Evolutionary conservation across 2,888 invertebrate genomes (phyloP).

Genomic region (Carabus problematicus): DNA sequence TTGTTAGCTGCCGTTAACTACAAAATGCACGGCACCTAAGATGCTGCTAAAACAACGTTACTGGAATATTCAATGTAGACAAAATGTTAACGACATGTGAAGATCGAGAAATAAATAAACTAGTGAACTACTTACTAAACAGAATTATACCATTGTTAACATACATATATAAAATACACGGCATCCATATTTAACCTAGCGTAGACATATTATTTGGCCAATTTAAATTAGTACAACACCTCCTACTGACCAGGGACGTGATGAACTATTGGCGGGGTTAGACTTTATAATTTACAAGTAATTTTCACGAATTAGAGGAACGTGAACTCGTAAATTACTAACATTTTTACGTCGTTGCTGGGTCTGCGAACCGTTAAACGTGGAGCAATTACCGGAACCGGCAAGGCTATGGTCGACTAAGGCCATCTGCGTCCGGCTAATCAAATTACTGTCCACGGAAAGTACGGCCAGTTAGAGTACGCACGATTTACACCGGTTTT

Average conservation of each 20-base stretch:
- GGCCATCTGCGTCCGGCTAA: constrained; percentile 41
- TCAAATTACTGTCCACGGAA: constrained; percentile 40
- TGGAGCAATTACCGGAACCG: constrained; percentile 37
- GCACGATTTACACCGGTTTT: constrained; percentile 34
- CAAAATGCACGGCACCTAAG: constrained; percentile 10
- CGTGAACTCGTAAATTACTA: constrained; percentile 32
- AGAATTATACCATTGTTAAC: too few relatives aligned
- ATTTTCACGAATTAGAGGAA: constrained; percentile 33
- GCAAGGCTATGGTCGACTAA: constrained; percentile 19
- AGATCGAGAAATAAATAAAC: too few relatives aligned
- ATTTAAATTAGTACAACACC: too few relatives aligned
- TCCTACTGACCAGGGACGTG: too few relatives aligned
- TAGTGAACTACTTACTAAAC: too few relatives aligned
- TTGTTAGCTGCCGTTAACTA: constrained; percentile 30
- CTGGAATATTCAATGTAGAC: too few relatives aligned
- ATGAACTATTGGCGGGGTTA: constrained; percentile 7
- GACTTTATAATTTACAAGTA: constrained; percentile 37
- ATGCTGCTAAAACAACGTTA: background rate
- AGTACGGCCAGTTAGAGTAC: constrained; percentile 34
- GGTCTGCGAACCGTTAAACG: constrained; percentile 35
- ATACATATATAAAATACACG: too few relatives aligned
- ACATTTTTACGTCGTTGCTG: constrained; percentile 38
- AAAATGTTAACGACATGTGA: too few relatives aligned
- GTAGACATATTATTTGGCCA: too few relatives aligned
- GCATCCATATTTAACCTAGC: too few relatives aligned